phyloP scores from a whole-genome alignment of 2,888 invertebrate species.

The Drosophila testacea region DNA sequence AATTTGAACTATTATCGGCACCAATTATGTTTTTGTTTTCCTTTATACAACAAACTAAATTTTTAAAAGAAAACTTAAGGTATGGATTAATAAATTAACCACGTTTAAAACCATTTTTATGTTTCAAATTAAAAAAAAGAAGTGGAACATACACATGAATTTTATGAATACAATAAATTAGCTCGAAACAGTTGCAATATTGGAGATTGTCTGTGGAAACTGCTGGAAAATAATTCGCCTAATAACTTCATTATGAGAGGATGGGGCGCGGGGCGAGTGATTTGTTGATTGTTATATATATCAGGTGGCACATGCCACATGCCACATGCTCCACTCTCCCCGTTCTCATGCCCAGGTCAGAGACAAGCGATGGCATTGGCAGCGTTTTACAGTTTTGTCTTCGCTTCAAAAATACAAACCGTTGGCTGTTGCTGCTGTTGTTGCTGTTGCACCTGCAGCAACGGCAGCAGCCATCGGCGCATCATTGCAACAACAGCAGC shows the following conservation, averaged over 20 bases:
- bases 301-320: conserved; percentile 49
- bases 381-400: conserved; percentile 75
- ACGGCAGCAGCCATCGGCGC: conserved; percentile 58
- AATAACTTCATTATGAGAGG: conserved; percentile 73
- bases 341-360: conserved; percentile 40
- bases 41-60: too few species aligned
- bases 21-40: too few species aligned
- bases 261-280: conserved; percentile 35
- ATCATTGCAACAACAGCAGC: conserved; percentile 53
- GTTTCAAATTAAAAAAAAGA: too few species aligned
- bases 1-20: too few species aligned
- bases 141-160: too few species aligned
- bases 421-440: conserved; percentile 42
- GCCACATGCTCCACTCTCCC: conserved; percentile 29
- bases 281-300: conserved; percentile 70
- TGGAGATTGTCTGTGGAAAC: background rate
- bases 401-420: conserved; percentile 51
- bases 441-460: conserved; percentile 58
- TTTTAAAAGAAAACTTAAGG: too few species aligned
- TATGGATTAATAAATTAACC: too few species aligned
- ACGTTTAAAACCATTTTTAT: too few species aligned
- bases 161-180: too few species aligned
- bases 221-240: conserved; percentile 55
- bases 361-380: conserved; percentile 48
- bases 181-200: background rate